These are phyloP conservation scores for Cantharis rustica DNA, from an alignment of 2,888 invertebrate species.

Conservation along the genomic window DNA sequence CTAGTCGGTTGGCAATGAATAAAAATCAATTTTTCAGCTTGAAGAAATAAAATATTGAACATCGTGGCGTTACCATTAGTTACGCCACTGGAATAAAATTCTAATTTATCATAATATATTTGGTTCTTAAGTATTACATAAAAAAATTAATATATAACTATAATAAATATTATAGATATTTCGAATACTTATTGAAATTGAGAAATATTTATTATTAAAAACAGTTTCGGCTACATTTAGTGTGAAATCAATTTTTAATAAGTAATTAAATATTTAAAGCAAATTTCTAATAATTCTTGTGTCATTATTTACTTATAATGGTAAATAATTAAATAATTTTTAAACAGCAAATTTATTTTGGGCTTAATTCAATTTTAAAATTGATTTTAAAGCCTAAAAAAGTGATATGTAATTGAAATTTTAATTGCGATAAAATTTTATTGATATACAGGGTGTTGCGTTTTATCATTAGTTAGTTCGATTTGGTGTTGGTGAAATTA, in stretches of 20 bases:
- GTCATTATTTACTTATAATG: background rate
- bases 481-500: background rate
- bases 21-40: background rate
- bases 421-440: background rate
- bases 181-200: background rate
- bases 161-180: background rate
- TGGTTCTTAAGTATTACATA: background rate
- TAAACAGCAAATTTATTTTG: background rate
- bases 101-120: background rate
- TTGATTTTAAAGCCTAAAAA: background rate
- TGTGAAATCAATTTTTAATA: background rate
- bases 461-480: constrained; percentile 1
- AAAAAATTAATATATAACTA: background rate
- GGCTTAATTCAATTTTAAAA: background rate
- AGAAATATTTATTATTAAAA: background rate
- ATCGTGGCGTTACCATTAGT: background rate
- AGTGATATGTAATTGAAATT: background rate
- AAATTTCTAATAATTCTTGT: background rate
- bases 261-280: background rate
- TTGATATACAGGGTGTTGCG: constrained; percentile 19
- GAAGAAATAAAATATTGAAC: background rate
- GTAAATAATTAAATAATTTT: background rate
- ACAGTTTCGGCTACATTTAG: background rate
- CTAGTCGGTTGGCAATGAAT: too few relatives aligned
- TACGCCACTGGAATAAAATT: background rate